These are phyloP conservation scores for Achatina immaculata DNA, from an alignment of 1,140 invertebrate genomes.

Conservation along the genomic window DNA sequence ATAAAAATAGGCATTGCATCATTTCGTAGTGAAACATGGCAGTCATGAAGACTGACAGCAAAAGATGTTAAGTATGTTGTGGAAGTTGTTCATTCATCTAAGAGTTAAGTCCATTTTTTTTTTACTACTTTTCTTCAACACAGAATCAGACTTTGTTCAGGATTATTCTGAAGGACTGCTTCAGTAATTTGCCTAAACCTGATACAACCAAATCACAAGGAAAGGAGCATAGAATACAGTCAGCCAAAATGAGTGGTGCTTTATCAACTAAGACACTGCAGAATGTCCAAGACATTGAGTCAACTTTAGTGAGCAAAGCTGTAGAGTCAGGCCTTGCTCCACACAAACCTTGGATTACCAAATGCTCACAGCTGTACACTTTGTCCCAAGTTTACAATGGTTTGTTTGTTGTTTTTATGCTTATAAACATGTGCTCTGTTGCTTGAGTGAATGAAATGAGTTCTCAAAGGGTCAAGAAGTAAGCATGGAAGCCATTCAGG, in stretches of 20 bases:
- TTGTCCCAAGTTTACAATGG: constrained; percentile 66
- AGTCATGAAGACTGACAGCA: too few relatives aligned
- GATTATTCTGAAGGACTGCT: constrained; percentile 65
- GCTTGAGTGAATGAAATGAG: too few relatives aligned
- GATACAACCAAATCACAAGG: constrained; percentile 25
- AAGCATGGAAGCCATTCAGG: too few relatives aligned
- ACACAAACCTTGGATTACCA: constrained; percentile 67
- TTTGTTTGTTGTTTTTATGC: constrained; percentile 45
- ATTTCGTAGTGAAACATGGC: too few relatives aligned
- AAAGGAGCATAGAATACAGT: constrained; percentile 28
- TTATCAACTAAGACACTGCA: neutral
- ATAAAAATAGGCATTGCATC: too few relatives aligned
- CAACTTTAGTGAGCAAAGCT: constrained; percentile 61
- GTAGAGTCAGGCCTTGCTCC: constrained; percentile 61
- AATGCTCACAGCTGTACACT: constrained; percentile 68
- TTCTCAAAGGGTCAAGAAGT: too few relatives aligned
- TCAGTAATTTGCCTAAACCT: constrained; percentile 64
- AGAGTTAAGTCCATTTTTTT: too few relatives aligned
- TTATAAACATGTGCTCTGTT: too few relatives aligned
- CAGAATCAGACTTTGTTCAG: constrained; percentile 65
- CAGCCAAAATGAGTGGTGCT: constrained; percentile 53
- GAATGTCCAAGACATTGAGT: constrained; percentile 56
- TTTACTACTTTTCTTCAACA: neutral
- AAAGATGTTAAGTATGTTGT: too few relatives aligned
- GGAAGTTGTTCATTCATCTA: too few relatives aligned